phyloP scores from a whole-genome alignment of 2,888 invertebrate genomes.

The Platycnemis pennipes region DNA sequence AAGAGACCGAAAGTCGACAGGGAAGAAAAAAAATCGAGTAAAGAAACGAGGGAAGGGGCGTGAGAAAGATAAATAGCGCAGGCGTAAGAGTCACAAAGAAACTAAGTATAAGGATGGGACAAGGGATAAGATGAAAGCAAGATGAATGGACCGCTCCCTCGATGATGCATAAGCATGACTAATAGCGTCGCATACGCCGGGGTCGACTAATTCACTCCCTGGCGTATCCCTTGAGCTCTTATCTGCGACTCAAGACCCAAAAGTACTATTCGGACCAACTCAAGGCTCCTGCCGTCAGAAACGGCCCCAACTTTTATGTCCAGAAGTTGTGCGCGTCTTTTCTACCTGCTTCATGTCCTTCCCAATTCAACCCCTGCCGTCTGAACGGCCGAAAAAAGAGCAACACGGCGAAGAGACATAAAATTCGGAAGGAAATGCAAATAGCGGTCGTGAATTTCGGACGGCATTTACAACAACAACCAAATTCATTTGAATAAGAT shows the following conservation, averaged over 20 bases:
- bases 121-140: conserved; percentile 25
- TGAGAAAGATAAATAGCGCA: too few species aligned
- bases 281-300: neutral
- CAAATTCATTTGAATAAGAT: too few species aligned
- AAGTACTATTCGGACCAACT: conserved; percentile 23
- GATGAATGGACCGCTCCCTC: conserved; percentile 50
- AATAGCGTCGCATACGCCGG: conserved; percentile 41
- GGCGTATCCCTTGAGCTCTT: neutral
- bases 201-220: conserved; percentile 49
- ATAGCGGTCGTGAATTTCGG: too few species aligned
- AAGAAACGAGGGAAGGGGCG: too few species aligned
- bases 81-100: neutral
- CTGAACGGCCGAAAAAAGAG: neutral
- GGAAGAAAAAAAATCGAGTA: too few species aligned
- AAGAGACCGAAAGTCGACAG: neutral
- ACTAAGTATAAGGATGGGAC: neutral
- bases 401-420: neutral
- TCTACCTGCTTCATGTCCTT: neutral
- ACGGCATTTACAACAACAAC: too few species aligned
- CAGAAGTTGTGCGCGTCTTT: neutral
- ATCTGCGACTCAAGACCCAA: conserved; percentile 21
- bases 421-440: too few species aligned
- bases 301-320: neutral
- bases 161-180: conserved; percentile 56
- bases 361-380: neutral